phyloP scores from a whole-genome alignment of 2,113 vertebrate species.

The Lethenteron camtschaticum region DNA sequence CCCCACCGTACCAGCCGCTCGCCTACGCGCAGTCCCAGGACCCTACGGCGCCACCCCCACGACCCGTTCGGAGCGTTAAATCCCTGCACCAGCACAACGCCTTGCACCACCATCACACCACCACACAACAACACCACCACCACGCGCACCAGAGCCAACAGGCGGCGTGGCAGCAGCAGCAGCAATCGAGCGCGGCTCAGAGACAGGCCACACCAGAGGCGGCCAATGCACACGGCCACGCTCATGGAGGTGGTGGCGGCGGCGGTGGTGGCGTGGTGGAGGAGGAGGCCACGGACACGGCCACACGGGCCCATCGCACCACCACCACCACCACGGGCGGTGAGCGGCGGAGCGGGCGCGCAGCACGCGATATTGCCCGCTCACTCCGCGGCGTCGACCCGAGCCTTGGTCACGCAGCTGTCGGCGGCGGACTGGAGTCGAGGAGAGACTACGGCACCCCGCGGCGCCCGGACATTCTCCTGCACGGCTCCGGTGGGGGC shows the following conservation, averaged over 20 bases:
- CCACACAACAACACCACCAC: slow-evolving; percentile 4
- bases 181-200: slow-evolving; percentile 7
- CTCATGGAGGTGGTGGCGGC: too few relatives aligned
- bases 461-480: slow-evolving; percentile 9
- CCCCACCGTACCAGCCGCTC: slow-evolving; percentile 10
- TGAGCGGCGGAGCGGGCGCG: not conserved
- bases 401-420: slow-evolving; percentile 7
- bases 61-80: slow-evolving; percentile 8
- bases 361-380: not conserved
- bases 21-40: slow-evolving; percentile 10
- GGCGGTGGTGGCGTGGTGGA: too few relatives aligned
- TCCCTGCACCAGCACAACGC: slow-evolving; percentile 8
- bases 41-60: slow-evolving; percentile 7
- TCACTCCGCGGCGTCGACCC: not conserved
- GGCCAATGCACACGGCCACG: not conserved
- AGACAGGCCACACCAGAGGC: slow-evolving; percentile 5
- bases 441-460: slow-evolving; percentile 7
- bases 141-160: slow-evolving; percentile 4
- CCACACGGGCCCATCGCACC: slow-evolving; percentile 1
- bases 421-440: slow-evolving; percentile 3
- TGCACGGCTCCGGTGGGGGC: slow-evolving; percentile 7
- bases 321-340: not conserved
- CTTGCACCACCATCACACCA: not conserved
- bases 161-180: slow-evolving; percentile 8
- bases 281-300: not conserved